Conservation (phyloP, 2,113 vertebrate genomes). For the Fukomys damarensis region DNA sequence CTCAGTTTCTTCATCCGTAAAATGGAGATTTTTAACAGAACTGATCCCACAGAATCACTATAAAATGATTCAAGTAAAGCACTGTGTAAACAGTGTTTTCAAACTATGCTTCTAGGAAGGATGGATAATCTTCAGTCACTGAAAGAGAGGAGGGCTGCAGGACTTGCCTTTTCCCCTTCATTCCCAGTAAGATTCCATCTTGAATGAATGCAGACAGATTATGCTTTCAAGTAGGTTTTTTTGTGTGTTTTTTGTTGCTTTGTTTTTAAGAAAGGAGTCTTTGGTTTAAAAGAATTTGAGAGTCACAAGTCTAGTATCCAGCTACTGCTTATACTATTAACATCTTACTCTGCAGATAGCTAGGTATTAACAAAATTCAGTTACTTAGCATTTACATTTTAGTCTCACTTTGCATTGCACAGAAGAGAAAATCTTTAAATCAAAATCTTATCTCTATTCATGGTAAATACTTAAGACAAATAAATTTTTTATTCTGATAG, state of each 20-base stretch:
- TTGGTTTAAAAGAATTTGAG: constrained; percentile 24
- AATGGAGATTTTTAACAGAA: neutral
- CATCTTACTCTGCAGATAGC: neutral
- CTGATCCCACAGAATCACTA: neutral
- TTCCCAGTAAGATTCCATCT: neutral
- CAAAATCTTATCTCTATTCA: constrained; percentile 13
- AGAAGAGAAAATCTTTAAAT: constrained; percentile 43
- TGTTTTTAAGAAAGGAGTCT: neutral
- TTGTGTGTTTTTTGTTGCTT: neutral
- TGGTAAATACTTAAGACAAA: constrained; percentile 8
- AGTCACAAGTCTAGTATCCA: neutral
- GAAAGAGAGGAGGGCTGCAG: neutral
- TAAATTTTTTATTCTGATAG: neutral
- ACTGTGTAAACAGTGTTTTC: constrained; percentile 10
- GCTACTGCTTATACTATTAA: constrained; percentile 41
- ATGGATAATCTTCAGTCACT: neutral
- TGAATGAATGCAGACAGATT: constrained; percentile 10
- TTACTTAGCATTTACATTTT: constrained; percentile 41
- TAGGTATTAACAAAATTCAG: constrained; percentile 37
- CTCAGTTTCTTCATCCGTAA: constrained; percentile 39
- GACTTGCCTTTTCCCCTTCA: neutral
- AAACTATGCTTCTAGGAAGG: constrained; percentile 13
- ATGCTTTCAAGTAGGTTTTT: neutral
- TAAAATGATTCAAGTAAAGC: constrained; percentile 2
- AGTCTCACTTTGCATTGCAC: constrained; percentile 34